phyloP scores from a whole-genome alignment of 2,888 invertebrate genomes.

The Drosophila paranaensis region DNA sequence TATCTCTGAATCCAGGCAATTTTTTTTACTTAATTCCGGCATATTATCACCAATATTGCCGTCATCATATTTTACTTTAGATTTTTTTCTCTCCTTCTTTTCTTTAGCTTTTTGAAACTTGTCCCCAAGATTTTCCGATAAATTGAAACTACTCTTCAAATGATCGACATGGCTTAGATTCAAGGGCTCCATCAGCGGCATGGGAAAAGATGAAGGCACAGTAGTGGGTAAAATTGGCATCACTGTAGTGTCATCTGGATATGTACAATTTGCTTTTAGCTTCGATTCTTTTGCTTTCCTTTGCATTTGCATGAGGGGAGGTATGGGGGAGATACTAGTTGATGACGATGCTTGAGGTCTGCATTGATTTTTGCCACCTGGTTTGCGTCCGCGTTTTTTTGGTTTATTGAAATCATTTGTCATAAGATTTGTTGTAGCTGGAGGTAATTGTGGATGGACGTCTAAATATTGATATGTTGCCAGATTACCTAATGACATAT shows the following conservation, averaged over 20 bases:
- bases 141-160: conserved; percentile 1
- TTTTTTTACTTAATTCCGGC: conserved; percentile 8
- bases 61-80: conserved; percentile 48
- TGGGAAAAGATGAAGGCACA: neutral
- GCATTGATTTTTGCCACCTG: conserved; percentile 80
- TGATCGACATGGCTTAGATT: conserved; percentile 49
- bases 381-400: conserved; percentile 82
- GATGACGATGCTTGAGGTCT: conserved; percentile 25
- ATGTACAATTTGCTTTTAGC: conserved; percentile 1
- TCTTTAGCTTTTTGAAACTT: conserved; percentile 52
- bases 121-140: neutral
- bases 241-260: neutral
- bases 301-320: conserved; percentile 11
- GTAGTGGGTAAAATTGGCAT: neutral
- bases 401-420: conserved; percentile 63
- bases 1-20: conserved; percentile 8
- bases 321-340: conserved; percentile 9
- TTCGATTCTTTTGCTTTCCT: conserved; percentile 33
- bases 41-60: neutral
- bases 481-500: conserved; percentile 9
- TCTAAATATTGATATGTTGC: conserved; percentile 10
- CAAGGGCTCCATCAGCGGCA: conserved; percentile 44
- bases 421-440: conserved; percentile 9
- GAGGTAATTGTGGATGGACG: neutral
- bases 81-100: conserved; percentile 77